Evolutionary conservation across 2,797 vertebrate species (phyloP).

Genomic region (Carcharodon carcharias): DNA sequence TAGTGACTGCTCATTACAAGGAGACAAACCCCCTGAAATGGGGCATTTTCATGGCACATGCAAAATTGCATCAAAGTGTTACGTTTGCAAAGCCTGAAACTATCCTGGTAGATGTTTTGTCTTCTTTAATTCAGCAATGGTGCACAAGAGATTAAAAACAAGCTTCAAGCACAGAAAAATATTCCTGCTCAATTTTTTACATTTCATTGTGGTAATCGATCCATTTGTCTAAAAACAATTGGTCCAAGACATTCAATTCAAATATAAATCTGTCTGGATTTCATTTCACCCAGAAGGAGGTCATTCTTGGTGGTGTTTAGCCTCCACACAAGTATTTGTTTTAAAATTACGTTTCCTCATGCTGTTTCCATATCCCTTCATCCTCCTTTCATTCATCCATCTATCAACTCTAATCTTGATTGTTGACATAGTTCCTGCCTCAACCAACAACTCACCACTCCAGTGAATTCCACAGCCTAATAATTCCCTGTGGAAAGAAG

Average conservation of each 20-base stretch:
- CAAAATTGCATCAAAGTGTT: not conserved
- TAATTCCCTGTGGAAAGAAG: no score
- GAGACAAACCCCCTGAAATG: not conserved
- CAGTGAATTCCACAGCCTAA: no score
- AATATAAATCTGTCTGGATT: not conserved
- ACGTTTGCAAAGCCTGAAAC: not conserved
- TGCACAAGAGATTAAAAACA: no score
- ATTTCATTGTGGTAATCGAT: not conserved
- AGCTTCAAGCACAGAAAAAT: not conserved
- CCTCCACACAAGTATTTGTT: not conserved
- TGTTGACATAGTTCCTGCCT: no score
- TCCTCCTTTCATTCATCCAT: not conserved
- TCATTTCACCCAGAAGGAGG: not conserved
- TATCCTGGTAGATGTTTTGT: not conserved
- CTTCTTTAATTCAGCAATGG: not conserved
- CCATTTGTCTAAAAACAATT: not conserved
- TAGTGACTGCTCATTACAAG: not conserved
- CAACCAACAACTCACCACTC: no score
- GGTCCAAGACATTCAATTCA: not conserved
- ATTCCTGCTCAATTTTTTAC: not conserved
- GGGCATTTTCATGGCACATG: not conserved
- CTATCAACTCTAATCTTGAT: no score
- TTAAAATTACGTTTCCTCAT: not conserved
- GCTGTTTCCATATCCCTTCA: not conserved
- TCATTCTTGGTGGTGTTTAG: not conserved